Base-by-base conservation (phyloP, 2,797 vertebrate species). In the Ibycter americanus region DNA sequence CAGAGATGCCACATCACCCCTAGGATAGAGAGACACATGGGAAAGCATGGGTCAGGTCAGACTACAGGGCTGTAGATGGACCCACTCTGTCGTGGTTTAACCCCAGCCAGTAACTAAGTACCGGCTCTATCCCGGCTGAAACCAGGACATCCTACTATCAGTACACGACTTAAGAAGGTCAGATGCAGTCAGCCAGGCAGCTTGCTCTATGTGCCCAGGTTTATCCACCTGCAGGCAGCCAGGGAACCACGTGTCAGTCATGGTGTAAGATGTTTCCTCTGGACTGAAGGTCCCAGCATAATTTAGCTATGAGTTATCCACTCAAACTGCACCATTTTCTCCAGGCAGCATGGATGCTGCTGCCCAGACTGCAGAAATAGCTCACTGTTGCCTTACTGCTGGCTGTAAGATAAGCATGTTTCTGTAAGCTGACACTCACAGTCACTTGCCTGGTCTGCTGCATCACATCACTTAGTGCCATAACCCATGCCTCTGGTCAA, bases 291-390 rank as follows among this genome's bases (percentile, higher is more conserved):
- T 55, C 58, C 54, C 47, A 40, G 11, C 23, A 17, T 13, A 61
- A 51, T 34, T 65, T 49, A 83, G 71, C 59, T 68, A 11, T 5
- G 54, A 65, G 46, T 18, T 58, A 17, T 6, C 25, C 59, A 17
- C 0, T 7, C 1, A 3, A 56, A n/a, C 32, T 13, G 74, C n/a
- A 59, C 22, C 6, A 1, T 42, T 15, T 4, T 34, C 19, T 58
- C 19, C 5, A 5, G 46, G 80, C 68, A 56, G 62, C 3, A 6
- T 2, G 40, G n/a, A 54, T n/a, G 78, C 85, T 90, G 71, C 22
- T 21, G 65, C 77, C 56, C 68, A 4, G 52, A 16, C 47, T 38
- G 80, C 58, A 19, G 51, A 12, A 22, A 40, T 8, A 76, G 66
- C n/a, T 32, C 9, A 11, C 46, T 26, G 4, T 4, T 15, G 40